Percentiles rank a stretch among this genome's conserved stretches.
Conservation (phyloP, 2,797 vertebrate species). For the Alcedo atthis region DNA sequence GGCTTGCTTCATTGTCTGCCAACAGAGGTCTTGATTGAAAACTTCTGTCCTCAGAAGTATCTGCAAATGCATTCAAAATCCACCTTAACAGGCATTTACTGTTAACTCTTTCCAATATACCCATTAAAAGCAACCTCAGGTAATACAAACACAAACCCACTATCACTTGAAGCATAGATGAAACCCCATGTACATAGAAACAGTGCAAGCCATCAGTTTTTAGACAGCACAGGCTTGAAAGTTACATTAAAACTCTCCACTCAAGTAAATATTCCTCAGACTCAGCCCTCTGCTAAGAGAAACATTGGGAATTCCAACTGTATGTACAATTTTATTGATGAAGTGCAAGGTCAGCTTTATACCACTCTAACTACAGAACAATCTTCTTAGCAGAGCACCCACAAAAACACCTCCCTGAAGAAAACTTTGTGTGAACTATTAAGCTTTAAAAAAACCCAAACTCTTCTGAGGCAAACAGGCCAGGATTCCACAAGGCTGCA, state of each 20-base stretch:
- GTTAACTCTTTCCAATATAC: neutral
- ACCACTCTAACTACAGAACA: neutral
- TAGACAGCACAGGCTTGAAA: neutral
- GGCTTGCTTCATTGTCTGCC: neutral
- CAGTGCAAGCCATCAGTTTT: neutral
- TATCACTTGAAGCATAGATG: neutral
- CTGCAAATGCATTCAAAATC: constrained; percentile 20
- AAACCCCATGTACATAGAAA: neutral
- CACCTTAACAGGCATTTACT: neutral
- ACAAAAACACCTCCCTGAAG: neutral
- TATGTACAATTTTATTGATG: neutral
- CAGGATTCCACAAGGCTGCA: neutral
- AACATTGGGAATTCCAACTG: neutral
- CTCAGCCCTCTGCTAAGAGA: neutral
- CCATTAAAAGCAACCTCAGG: neutral
- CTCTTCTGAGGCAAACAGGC: neutral
- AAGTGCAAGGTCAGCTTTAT: neutral
- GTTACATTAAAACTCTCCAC: neutral
- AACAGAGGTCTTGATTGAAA: neutral
- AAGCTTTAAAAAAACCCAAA: neutral
- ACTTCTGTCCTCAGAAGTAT: neutral
- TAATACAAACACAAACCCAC: neutral
- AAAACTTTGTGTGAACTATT: neutral
- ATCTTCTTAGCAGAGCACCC: neutral
- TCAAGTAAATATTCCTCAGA: neutral